These are phyloP conservation scores for Gallinago media DNA, from an alignment of 2,113 vertebrate genomes.

Conservation along the genomic window DNA sequence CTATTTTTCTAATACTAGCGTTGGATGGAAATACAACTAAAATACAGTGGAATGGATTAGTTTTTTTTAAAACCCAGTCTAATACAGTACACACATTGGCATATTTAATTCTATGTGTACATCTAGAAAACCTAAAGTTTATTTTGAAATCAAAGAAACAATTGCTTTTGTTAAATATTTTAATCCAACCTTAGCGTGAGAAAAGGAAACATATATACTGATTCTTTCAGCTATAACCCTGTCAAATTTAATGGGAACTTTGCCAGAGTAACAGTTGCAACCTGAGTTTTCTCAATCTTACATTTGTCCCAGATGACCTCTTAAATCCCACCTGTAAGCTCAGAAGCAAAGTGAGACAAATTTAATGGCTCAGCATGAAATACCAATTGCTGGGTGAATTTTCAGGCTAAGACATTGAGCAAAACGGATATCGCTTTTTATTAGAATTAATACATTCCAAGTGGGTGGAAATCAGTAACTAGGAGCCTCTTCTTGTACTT, in stretches of 20 bases:
- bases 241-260: not conserved
- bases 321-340: slow-evolving; percentile 23
- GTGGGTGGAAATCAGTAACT: slow-evolving; percentile 53
- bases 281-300: not conserved
- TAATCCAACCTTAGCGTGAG: not conserved
- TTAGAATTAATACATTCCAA: slow-evolving; percentile 43
- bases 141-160: no score
- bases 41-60: not conserved
- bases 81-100: not conserved
- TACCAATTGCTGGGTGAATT: not conserved
- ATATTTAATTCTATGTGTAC: not conserved
- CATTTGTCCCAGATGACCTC: not conserved
- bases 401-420: not conserved
- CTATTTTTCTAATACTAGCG: not conserved
- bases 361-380: not conserved
- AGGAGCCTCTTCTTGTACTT: slow-evolving; percentile 37
- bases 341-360: not conserved
- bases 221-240: not conserved
- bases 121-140: not conserved
- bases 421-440: slow-evolving; percentile 21
- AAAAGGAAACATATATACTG: not conserved
- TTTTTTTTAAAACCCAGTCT: not conserved
- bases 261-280: slow-evolving; percentile 9
- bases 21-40: not conserved
- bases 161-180: not conserved